phyloP scores from a whole-genome alignment of 2,113 vertebrate genomes.

The Columba janthina region DNA sequence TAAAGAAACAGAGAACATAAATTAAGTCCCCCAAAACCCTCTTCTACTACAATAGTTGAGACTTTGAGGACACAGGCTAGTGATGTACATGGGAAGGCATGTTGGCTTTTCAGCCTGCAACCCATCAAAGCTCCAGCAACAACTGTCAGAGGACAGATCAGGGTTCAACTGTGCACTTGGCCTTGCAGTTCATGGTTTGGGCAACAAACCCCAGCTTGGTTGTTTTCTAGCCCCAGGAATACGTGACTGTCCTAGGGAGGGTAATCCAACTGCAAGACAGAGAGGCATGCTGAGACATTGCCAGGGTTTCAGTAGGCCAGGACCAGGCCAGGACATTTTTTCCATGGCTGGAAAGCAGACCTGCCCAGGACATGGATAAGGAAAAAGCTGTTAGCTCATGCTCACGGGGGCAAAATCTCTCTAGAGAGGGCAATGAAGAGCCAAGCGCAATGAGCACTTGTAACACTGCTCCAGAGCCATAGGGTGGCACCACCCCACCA shows the following conservation, averaged over 20 bases:
- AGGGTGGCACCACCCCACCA: conserved; percentile 28
- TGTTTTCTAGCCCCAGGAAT: neutral
- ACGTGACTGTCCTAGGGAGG: neutral
- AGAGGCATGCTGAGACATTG: neutral
- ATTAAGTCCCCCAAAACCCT: neutral
- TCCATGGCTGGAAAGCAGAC: neutral
- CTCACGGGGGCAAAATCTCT: neutral
- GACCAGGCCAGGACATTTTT: neutral
- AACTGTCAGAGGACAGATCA: neutral
- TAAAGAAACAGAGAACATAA: neutral
- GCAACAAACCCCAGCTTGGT: neutral
- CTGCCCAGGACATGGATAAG: neutral
- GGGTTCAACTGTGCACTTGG: neutral
- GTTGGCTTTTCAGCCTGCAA: neutral
- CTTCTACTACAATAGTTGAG: neutral
- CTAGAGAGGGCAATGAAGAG: neutral
- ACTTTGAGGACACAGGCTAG: neutral
- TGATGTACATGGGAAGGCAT: neutral
- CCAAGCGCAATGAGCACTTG: neutral
- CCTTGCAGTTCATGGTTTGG: neutral
- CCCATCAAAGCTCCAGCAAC: neutral
- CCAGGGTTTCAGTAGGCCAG: neutral
- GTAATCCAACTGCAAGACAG: neutral
- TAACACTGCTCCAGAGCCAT: conserved; percentile 24
- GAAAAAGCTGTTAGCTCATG: neutral